Conservation (phyloP, 1,140 invertebrate genomes). For the Drosophila sturtevanti region DNA sequence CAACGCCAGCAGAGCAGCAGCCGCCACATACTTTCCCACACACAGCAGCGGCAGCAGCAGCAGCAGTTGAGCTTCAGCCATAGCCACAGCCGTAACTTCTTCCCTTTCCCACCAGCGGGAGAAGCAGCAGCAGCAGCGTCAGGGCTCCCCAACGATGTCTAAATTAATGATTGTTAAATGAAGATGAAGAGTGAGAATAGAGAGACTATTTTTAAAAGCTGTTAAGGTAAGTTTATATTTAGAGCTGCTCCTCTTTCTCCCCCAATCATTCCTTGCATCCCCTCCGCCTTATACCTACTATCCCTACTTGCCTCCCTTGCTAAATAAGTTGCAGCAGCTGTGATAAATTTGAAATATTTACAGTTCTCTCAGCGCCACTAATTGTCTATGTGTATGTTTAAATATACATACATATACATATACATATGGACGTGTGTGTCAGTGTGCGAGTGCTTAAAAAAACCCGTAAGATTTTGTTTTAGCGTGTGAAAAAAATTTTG, state of each 20-base stretch:
- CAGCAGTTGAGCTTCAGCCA: conserved; percentile 51
- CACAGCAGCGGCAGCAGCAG: conserved; percentile 58
- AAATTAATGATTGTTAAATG: conserved; percentile 81
- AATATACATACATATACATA: too few relatives aligned
- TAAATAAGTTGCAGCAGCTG: conserved; percentile 29
- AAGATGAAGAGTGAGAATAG: conserved; percentile 36
- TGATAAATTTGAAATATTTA: conserved; percentile 61
- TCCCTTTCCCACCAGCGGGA: conserved; percentile 64
- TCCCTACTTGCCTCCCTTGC: conserved; percentile 13
- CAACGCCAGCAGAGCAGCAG: conserved; percentile 29
- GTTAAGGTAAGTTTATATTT: conserved; percentile 50
- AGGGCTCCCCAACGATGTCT: conserved; percentile 69
- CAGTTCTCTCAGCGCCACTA: conserved; percentile 67
- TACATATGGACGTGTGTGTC: too few relatives aligned
- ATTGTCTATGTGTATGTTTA: conserved; percentile 68
- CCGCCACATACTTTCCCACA: conserved; percentile 67
- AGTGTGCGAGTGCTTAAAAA: conserved; percentile 8
- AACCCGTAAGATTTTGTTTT: conserved; percentile 61
- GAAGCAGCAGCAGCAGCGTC: conserved; percentile 61
- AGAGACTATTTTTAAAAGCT: conserved; percentile 62
- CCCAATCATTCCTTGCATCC: too few relatives aligned
- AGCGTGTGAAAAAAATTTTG: conserved; percentile 76
- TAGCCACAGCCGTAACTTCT: conserved; percentile 31
- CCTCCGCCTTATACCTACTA: conserved; percentile 6
- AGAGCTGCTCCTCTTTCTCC: conserved; percentile 20